These are phyloP conservation scores for Nixonia krombeini DNA, from an alignment of 1,140 invertebrate species.

Conservation along the genomic window DNA sequence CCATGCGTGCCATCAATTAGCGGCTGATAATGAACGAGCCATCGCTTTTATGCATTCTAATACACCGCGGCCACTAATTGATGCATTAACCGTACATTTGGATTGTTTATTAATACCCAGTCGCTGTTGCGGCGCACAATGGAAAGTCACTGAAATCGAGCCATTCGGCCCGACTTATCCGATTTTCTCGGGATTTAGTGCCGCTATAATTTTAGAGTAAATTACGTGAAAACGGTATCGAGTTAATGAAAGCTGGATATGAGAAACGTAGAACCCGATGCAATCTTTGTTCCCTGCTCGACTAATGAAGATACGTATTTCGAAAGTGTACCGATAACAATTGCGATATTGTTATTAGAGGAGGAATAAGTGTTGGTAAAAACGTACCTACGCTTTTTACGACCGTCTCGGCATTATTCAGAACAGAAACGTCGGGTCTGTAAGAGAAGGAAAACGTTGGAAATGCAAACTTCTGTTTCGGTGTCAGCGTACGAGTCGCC, in stretches of 20 bases:
- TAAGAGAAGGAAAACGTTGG: too few species aligned
- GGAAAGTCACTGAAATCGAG: slow-evolving; percentile 1
- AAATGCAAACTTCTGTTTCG: too few species aligned
- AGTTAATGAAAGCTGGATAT: background rate
- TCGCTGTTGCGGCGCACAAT: background rate
- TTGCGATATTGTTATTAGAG: too few species aligned
- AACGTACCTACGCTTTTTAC: too few species aligned
- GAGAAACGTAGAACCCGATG: too few species aligned
- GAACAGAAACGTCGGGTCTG: too few species aligned
- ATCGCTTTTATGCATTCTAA: background rate
- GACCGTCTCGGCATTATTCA: too few species aligned
- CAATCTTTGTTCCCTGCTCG: too few species aligned
- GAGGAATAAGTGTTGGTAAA: too few species aligned
- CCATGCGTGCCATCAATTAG: background rate
- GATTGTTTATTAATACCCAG: background rate
- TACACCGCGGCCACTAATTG: background rate
- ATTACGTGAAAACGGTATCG: background rate
- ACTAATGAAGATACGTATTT: too few species aligned
- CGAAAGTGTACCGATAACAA: too few species aligned
- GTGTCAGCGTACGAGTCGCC: too few species aligned
- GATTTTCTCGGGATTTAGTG: background rate
- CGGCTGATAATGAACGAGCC: background rate
- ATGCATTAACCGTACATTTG: background rate
- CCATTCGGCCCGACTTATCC: background rate
- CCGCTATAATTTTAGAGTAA: background rate